Base-by-base conservation (phyloP, 2,797 vertebrate species). In the Pseudochirops corinnae region DNA sequence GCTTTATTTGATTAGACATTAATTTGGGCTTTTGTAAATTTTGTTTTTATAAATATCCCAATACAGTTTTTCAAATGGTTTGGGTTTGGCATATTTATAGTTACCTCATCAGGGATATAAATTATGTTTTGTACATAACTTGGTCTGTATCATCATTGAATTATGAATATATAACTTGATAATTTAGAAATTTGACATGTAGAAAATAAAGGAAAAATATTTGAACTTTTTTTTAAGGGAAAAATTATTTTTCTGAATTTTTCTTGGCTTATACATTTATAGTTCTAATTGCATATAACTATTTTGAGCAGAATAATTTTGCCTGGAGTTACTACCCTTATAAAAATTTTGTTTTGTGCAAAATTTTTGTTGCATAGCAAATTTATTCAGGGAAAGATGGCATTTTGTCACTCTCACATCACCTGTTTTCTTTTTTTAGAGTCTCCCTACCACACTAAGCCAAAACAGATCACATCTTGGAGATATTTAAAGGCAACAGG, bases 401-500 rank as follows among this genome's bases (percentile, higher is more conserved):
- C 31, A 16, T 46, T 2, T 11, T 21, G 1, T 29, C 11, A 14
- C 21, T 18, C 60, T 97, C 31, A 97, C 53, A 2, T 92, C 11
- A 0, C 55, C 24, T 87, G 0, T 94, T 95, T 93, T 62, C 16
- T 95, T 96, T 96, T 53, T 98, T 14, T 0, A 99, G 99, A 98
- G 97, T 99, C 99, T 94, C 99, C 99, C 0, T 99, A 99, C 98
- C 98, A 99, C 97, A 99, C 98, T 50, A 99, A 98, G 94, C 98
- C 99, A 1, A 99, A 98, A 95, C 99, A 98, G 98, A 91, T 98
- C 93, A 97, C 98, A 0, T 98, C 99, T 95, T 99, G 99, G 99
- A 98, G 98, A 90, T 98, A 99, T 52, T 98, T 99, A 2, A 99
- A 97, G 95, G 98, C 98, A 5, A 93, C 93, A 0, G 97, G 97